These are phyloP conservation scores for Rhynchonema sp. DNA, from an alignment of 2,888 invertebrate genomes.

Conservation along the genomic window DNA sequence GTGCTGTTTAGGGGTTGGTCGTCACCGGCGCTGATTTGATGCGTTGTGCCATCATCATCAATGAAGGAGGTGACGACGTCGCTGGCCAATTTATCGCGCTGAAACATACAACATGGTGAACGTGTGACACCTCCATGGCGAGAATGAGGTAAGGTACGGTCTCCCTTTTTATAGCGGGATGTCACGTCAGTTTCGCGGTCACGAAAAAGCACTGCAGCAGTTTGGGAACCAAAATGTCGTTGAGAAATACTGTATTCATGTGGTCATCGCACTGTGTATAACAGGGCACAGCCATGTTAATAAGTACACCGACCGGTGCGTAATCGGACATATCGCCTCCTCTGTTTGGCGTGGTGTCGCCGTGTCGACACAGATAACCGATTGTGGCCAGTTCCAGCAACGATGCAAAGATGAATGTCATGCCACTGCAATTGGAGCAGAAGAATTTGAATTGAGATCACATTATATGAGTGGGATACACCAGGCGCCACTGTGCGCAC, in stretches of 20 bases:
- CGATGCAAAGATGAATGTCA: constrained; percentile 26
- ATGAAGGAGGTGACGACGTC: no score
- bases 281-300: not conserved
- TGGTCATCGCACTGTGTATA: not conserved
- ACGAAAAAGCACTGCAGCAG: not conserved
- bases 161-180: no score
- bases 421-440: constrained; percentile 16
- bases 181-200: not conserved
- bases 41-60: no score
- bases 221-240: not conserved
- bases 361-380: constrained; percentile 26
- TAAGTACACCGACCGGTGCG: not conserved
- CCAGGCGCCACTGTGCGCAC: not conserved
- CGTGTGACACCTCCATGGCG: no score
- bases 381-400: constrained; percentile 24
- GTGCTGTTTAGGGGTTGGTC: not conserved
- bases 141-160: no score
- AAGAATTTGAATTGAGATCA: no score
- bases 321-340: not conserved
- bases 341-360: not conserved
- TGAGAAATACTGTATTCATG: not conserved
- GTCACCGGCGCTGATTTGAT: not conserved
- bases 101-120: no score
- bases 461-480: no score
- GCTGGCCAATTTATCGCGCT: no score